These are phyloP conservation scores for Tragelaphus oryx DNA, from an alignment of 2,797 vertebrate genomes.

Conservation along the genomic window DNA sequence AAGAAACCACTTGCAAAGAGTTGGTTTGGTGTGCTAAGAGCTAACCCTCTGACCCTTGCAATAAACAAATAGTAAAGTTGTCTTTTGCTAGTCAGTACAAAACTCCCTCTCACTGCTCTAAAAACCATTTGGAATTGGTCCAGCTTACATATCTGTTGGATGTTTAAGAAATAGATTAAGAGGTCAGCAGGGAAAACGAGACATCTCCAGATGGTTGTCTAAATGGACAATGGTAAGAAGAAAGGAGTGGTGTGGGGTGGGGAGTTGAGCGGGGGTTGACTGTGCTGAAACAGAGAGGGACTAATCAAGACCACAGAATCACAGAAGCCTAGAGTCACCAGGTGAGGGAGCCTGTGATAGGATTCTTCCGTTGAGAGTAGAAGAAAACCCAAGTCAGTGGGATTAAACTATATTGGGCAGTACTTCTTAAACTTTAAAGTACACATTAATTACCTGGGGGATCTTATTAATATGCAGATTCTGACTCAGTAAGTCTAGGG, in stretches of 20 bases:
- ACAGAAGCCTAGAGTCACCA: background rate
- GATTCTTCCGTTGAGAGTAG: background rate
- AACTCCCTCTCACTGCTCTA: conserved; percentile 66
- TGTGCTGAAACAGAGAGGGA: background rate
- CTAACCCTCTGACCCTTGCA: conserved; percentile 66
- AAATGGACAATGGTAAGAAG: conserved; percentile 49
- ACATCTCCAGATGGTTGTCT: conserved; percentile 57
- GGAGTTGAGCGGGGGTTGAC: background rate
- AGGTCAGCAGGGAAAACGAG: conserved; percentile 61
- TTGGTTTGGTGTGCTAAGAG: conserved; percentile 60
- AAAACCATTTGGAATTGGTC: conserved; percentile 73
- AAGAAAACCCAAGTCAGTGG: background rate
- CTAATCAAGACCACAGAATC: background rate
- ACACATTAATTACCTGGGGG: background rate
- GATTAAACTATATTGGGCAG: background rate
- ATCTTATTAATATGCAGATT: background rate
- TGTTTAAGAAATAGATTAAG: conserved; percentile 70
- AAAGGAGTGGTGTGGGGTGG: background rate
- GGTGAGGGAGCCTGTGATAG: conserved; percentile 40
- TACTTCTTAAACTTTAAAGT: background rate
- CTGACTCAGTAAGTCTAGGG: background rate
- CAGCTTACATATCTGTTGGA: conserved; percentile 63
- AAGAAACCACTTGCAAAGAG: conserved; percentile 47
- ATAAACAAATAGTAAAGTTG: conserved; percentile 77
- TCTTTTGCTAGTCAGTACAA: conserved; percentile 68